phyloP scores from a whole-genome alignment of 2,888 invertebrate genomes.

The Bibio marci region DNA sequence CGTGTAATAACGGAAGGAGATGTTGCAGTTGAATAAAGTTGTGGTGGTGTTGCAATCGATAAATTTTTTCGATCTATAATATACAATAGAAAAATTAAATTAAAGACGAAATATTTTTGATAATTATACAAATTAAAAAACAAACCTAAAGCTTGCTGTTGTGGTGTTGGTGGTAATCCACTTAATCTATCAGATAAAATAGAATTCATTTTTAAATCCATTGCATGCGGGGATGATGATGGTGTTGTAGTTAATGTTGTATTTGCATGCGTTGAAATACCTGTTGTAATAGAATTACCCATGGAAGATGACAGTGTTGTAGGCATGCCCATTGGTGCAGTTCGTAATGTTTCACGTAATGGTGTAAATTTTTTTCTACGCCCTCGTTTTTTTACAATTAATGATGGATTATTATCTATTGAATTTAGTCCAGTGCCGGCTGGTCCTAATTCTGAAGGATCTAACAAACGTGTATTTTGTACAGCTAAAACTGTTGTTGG shows the following conservation, averaged over 20 bases:
- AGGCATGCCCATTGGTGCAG: conserved; percentile 3
- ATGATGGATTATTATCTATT: too few relatives aligned
- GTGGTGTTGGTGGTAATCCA: background rate
- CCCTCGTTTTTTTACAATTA: conserved; percentile 21
- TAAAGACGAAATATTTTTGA: too few relatives aligned
- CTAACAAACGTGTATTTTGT: conserved; percentile 4
- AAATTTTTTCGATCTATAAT: conserved; percentile 19
- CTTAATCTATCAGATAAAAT: conserved; percentile 4
- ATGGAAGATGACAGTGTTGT: background rate
- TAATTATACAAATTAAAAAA: background rate
- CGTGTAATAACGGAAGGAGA: conserved; percentile 43
- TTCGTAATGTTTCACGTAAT: conserved; percentile 27
- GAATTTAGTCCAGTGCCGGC: background rate
- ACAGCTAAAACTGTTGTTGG: conserved; percentile 9
- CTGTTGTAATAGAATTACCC: background rate
- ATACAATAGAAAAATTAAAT: too few relatives aligned
- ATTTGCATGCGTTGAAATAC: background rate
- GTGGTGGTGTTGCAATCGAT: conserved; percentile 31
- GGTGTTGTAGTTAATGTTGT: background rate
- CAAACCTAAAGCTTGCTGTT: too few relatives aligned
- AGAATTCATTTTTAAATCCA: conserved; percentile 2
- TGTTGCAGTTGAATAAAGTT: conserved; percentile 28
- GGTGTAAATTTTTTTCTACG: conserved; percentile 30
- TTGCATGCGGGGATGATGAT: background rate
- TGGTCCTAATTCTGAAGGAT: conserved; percentile 4